These are phyloP conservation scores for Aphelenchoides fujianensis DNA, from an alignment of 1,140 invertebrate genomes.

Conservation along the genomic window DNA sequence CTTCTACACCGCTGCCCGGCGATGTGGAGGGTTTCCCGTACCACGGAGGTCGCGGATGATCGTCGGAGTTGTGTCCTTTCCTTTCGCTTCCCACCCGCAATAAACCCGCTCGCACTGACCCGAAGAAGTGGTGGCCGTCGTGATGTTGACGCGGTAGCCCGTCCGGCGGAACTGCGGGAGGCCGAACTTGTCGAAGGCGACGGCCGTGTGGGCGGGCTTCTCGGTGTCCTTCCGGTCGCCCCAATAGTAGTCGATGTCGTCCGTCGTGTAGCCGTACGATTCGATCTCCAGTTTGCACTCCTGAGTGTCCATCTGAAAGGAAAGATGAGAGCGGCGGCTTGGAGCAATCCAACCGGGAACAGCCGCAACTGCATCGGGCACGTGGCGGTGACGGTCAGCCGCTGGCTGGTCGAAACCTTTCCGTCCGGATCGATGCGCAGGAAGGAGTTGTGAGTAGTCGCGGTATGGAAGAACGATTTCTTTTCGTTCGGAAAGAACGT, in stretches of 20 bases:
- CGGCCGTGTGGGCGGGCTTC: slow-evolving; percentile 32
- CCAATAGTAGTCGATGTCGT: slow-evolving; percentile 39
- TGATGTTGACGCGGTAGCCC: slow-evolving; percentile 56
- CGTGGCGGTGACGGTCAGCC: slow-evolving; percentile 91
- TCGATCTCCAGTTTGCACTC: slow-evolving; percentile 66
- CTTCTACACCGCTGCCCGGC: too few species aligned
- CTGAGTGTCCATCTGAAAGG: slow-evolving; percentile 42
- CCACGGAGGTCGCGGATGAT: too few species aligned
- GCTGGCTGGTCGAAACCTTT: slow-evolving; percentile 45
- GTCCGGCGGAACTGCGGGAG: slow-evolving; percentile 55
- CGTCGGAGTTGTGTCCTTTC: too few species aligned
- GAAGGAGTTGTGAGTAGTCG: slow-evolving; percentile 76
- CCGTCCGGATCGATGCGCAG: slow-evolving; percentile 66
- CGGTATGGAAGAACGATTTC: slow-evolving; percentile 94
- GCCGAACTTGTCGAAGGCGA: slow-evolving; percentile 51
- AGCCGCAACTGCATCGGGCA: slow-evolving; percentile 93
- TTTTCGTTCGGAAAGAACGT: slow-evolving; percentile 85
- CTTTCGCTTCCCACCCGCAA: not conserved
- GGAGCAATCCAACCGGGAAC: slow-evolving; percentile 70
- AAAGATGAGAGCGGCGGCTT: not conserved
- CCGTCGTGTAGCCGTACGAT: slow-evolving; percentile 49
- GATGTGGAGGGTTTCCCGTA: too few species aligned
- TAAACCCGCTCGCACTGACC: slow-evolving; percentile 30
- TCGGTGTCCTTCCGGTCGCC: slow-evolving; percentile 14
- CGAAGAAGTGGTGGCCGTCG: slow-evolving; percentile 55